Percentiles rank a stretch among this genome's conserved stretches.
Conservation (phyloP, 2,888 invertebrate species). For the Scaptomyza reducta region DNA sequence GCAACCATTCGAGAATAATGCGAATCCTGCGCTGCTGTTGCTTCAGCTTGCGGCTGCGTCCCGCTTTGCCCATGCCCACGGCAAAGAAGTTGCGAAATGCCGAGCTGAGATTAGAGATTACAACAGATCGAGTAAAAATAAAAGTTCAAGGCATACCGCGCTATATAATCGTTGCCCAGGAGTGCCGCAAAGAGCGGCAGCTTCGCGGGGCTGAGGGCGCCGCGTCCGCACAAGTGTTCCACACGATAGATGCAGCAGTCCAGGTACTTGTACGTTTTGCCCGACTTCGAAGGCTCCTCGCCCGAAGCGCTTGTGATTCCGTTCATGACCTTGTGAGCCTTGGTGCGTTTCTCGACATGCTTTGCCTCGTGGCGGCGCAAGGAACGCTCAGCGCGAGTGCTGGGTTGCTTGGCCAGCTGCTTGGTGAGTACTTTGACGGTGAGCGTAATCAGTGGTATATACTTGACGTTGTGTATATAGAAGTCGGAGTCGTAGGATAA, state of each 20-base stretch:
- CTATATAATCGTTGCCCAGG: slow-evolving; percentile 95
- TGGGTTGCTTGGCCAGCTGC: slow-evolving; percentile 28
- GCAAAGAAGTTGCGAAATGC: slow-evolving; percentile 90
- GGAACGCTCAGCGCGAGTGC: slow-evolving; percentile 18
- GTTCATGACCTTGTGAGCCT: slow-evolving; percentile 66
- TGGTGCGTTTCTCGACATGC: slow-evolving; percentile 80
- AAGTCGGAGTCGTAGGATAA: slow-evolving; percentile 98
- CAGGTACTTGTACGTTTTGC: slow-evolving; percentile 80
- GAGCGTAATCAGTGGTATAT: slow-evolving; percentile 91
- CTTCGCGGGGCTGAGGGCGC: slow-evolving; percentile 87
- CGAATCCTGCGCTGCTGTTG: slow-evolving; percentile 89
- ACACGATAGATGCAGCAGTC: slow-evolving; percentile 90
- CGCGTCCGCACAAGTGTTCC: slow-evolving; percentile 88
- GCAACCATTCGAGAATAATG: slow-evolving; percentile 90
- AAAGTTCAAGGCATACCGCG: slow-evolving; percentile 80
- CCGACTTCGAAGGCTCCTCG: neutral
- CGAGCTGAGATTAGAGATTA: slow-evolving; percentile 59
- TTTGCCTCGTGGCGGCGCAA: slow-evolving; percentile 74
- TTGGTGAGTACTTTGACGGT: slow-evolving; percentile 85
- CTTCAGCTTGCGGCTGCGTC: slow-evolving; percentile 82
- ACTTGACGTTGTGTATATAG: slow-evolving; percentile 92
- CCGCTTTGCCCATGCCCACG: slow-evolving; percentile 83
- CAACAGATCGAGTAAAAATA: neutral
- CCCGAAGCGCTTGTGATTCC: slow-evolving; percentile 52
- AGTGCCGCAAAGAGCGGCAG: slow-evolving; percentile 92